Conservation (phyloP, 2,113 vertebrate species). For the Piaya cayana region DNA sequence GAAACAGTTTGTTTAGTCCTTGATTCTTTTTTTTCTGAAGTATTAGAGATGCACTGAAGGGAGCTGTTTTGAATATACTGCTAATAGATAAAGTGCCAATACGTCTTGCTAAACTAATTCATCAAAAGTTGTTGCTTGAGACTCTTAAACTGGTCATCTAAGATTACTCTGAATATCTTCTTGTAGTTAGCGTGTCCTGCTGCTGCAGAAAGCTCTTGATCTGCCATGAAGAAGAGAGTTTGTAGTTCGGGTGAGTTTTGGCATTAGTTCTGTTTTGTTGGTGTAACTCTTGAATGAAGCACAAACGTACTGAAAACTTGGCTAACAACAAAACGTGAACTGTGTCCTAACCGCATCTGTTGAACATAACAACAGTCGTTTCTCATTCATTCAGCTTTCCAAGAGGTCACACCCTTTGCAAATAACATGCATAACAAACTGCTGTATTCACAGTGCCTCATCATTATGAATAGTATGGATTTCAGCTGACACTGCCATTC, state of each 20-base stretch:
- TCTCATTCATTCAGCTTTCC: not conserved
- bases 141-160: not conserved
- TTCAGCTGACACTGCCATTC: conserved; percentile 30
- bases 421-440: not conserved
- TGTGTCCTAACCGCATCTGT: not conserved
- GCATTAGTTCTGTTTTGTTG: not conserved
- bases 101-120: not conserved
- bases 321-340: not conserved
- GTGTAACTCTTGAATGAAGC: not conserved
- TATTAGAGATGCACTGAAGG: not conserved
- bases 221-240: not conserved
- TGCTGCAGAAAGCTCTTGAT: not conserved
- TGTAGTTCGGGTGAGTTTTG: not conserved
- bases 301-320: not conserved
- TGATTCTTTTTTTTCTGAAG: not conserved
- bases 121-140: not conserved
- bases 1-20: not conserved
- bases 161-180: not conserved
- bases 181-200: not conserved
- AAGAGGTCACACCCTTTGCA: conserved; percentile 21
- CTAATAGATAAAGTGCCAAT: not conserved
- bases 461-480: not conserved
- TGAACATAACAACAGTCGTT: not conserved
- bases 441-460: not conserved
- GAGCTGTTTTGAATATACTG: not conserved